phyloP scores from a whole-genome alignment of 2,113 vertebrate species.

The Malurus elegans region DNA sequence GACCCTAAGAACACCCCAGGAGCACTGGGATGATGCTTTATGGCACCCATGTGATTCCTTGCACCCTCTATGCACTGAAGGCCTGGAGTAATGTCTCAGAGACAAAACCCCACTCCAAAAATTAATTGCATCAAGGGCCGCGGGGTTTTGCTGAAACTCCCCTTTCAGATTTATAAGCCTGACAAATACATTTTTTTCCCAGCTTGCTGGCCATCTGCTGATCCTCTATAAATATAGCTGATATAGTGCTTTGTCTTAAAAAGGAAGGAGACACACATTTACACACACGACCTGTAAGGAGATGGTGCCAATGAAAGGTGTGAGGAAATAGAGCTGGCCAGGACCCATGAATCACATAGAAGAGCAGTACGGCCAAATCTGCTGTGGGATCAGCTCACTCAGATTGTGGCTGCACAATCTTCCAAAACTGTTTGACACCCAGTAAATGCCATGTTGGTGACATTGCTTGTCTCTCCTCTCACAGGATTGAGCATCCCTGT shows the following conservation, averaged over 20 bases:
- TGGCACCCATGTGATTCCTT: neutral
- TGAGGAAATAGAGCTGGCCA: neutral
- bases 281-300: neutral
- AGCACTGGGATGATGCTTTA: neutral
- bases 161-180: slow-evolving; percentile 23
- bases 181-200: slow-evolving; percentile 4
- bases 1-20: neutral
- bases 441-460: neutral
- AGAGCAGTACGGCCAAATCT: neutral
- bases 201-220: slow-evolving; percentile 58
- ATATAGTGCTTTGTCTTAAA: slow-evolving; percentile 13
- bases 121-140: neutral
- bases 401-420: neutral
- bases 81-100: neutral
- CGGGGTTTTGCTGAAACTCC: neutral
- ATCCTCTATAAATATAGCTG: slow-evolving; percentile 33
- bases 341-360: neutral
- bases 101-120: neutral
- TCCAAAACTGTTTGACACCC: neutral
- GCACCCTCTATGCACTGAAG: neutral
- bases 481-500: neutral
- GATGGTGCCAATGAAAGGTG: neutral
- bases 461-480: neutral
- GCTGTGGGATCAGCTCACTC: neutral
- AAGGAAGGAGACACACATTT: neutral